Base-by-base conservation (phyloP, 2,888 invertebrate genomes). In the Eugnorisma glareosa region DNA sequence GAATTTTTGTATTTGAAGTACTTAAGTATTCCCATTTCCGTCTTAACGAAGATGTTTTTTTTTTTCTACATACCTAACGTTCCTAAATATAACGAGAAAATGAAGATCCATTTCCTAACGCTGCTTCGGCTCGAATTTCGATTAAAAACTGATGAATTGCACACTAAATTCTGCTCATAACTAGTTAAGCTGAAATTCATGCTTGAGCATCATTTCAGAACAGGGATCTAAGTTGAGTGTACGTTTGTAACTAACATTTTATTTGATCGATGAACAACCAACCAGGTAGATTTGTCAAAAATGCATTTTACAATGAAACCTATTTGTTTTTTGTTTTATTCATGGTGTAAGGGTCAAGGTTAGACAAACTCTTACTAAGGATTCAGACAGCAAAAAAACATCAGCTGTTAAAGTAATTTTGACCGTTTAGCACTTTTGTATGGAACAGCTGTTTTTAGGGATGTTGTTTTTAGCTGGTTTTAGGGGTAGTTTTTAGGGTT, bases 51-150 rank as follows among this genome's bases (percentile, higher is more conserved):
- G 3, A 51, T 54, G 1, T 54, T 13, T 4, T 21, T 51, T n/a
- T n/a, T n/a, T 54, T 54, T 13, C 5, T 18, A 28, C 57, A 28
- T 57, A 51, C 51, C 10, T 24, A 54, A 54, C 5, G 13, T 5
- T 18, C 37, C 13, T 63, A n/a, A 6, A 0, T n/a, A 6, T 31
- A 15, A 8, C 1, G 40, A 79, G 13, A 40, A 35, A 40, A 79
- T 71, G 10, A 15, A 43, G 15, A 7, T 37, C 35, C 18, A 0
- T 51, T 43, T 45, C 6, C 21, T 21, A 63, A 54, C 37, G 31
- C 35, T 51, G n/a, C 15, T 51, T 31, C 73, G 72, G 51, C 61
- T 37, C 61, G n/a, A 43, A 37, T 61, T 51, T 69, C 70, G 13
- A 51, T 35, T 51, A 18, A 37, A 15, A 37, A 28, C 18, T 21